Conservation (phyloP, 2,113 vertebrate genomes). For the Nycticebus coucang region DNA sequence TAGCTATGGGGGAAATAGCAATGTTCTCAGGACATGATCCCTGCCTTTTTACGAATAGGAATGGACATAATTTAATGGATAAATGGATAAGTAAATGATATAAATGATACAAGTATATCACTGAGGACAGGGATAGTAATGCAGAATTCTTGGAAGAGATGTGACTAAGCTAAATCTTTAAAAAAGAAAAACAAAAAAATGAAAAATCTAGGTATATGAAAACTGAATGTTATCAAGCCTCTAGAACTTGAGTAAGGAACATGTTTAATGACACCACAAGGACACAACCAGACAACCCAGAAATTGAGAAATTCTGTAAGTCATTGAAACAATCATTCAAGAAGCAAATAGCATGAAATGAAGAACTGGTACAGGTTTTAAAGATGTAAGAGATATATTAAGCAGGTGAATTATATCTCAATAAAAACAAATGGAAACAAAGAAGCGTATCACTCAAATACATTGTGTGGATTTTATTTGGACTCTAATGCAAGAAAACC, state of each 20-base stretch:
- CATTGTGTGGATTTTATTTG: background rate
- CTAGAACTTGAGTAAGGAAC: background rate
- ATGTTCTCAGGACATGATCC: background rate
- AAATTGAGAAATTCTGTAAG: conserved; percentile 32
- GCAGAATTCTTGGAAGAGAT: background rate
- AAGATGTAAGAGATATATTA: background rate
- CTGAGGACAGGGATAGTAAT: background rate
- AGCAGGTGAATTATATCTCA: background rate
- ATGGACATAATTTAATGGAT: background rate
- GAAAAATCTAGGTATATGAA: background rate
- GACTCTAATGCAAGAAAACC: background rate
- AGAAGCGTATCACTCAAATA: background rate
- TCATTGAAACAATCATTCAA: conserved; percentile 49
- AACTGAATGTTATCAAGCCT: background rate
- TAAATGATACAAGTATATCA: background rate
- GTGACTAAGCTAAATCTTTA: background rate
- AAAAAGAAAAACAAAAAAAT: background rate
- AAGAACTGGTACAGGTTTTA: background rate
- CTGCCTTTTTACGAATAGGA: background rate
- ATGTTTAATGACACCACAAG: background rate
- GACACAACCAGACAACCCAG: background rate
- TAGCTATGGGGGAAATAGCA: background rate
- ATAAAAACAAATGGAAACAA: background rate
- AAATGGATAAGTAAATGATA: background rate
- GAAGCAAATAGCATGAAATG: conserved; percentile 40